Evolutionary conservation across 2,888 invertebrate genomes (phyloP).

Genomic region (Cheilosia variabilis): DNA sequence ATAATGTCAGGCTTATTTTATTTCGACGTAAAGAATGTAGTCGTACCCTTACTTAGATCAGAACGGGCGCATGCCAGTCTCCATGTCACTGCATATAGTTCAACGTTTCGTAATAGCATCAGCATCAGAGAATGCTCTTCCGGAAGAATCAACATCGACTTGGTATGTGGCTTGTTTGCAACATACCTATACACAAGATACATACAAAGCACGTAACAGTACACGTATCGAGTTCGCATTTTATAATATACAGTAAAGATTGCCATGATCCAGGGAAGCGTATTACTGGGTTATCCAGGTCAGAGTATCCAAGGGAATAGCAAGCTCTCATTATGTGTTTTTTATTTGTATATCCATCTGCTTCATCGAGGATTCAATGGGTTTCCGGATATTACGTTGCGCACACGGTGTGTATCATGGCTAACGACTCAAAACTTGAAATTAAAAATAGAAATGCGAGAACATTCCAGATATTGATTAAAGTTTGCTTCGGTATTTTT

Average conservation of each 20-base stretch:
- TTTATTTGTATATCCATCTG: no score
- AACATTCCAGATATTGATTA: no score
- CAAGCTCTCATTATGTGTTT: neutral
- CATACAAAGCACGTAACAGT: no score
- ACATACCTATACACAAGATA: no score
- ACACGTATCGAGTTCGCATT: no score
- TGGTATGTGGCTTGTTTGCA: slow-evolving; percentile 6
- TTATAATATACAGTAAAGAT: no score
- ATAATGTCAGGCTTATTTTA: neutral
- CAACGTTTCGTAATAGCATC: slow-evolving; percentile 53
- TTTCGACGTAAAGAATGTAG: neutral
- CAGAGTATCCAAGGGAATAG: slow-evolving; percentile 23
- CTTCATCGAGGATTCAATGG: no score
- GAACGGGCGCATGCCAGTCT: neutral
- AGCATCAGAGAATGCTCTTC: slow-evolving; percentile 45
- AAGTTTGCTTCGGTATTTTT: no score
- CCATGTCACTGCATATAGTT: slow-evolving; percentile 46
- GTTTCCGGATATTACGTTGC: neutral
- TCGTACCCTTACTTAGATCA: neutral
- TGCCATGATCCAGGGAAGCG: neutral
- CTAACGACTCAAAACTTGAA: slow-evolving; percentile 32
- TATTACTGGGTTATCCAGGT: slow-evolving; percentile 44
- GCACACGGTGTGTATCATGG: slow-evolving; percentile 7
- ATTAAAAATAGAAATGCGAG: slow-evolving; percentile 35
- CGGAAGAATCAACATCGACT: slow-evolving; percentile 52